Evolutionary conservation across 1,140 invertebrate genomes (phyloP), one percentile per base, ranked within the genome.

Genomic region (Aethina tumida): DNA sequence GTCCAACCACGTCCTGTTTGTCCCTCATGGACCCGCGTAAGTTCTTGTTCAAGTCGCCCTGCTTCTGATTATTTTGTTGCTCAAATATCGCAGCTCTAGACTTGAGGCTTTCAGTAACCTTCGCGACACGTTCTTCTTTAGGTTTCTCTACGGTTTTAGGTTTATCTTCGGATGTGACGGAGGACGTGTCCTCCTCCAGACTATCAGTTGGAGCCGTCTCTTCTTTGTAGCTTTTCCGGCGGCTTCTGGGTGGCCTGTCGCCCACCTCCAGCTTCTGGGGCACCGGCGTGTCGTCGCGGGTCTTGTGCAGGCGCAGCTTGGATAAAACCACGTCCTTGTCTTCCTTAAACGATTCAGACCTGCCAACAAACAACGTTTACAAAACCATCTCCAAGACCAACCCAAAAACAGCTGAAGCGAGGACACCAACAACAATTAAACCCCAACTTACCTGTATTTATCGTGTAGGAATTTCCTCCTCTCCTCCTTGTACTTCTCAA

Each of bases 401-500:
- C 14, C 12, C 9, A 8, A 8, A 24, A 24, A 24, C 22, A 24
- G 22, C 22, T 8, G 22, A 8, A 12, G 7, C 7, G 7, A 8
- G 8, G 7, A 8, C 22, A 8, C 22, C 7, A 12, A 12, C 22
- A 12, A 24, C 7, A 24, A 24, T 8, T 8, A 24, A 24, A 24
- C 19, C 15, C 15, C 4, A 21, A 18, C 39, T 42, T 19, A 52
- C 50, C 51, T 45, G 20, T 52, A 59, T 60, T 90, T 91, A 53
- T 92, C 85, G 17, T 86, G 71, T 13, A 93, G 58, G 52, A 87
- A 85, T 34, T 77, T 80, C 35, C 89, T 68, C n/a, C 89, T 66
- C 56, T 92, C 88, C 58, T 91, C 86, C 65, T 94, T 94, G 55
- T 92, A 92, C 55, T 84, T 82, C 59, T 91, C 86, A 44, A 92